These are phyloP conservation scores for Dermatophagoides farinae DNA, from an alignment of 1,140 invertebrate species.

Conservation along the genomic window DNA sequence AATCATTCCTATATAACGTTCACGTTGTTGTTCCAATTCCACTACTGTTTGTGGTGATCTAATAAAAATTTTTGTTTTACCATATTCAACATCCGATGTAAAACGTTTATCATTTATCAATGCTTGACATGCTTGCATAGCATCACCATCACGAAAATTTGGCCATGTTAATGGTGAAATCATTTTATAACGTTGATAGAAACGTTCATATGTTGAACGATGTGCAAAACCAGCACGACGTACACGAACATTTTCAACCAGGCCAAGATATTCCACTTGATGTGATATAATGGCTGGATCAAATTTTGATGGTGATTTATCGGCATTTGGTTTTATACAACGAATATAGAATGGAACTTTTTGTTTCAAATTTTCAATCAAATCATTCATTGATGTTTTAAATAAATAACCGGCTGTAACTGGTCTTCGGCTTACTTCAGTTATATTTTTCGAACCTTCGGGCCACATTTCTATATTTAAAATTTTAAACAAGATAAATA, in stretches of 20 bases:
- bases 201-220: conserved; percentile 54
- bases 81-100: conserved; percentile 50
- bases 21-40: conserved; percentile 48
- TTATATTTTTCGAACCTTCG: conserved; percentile 43
- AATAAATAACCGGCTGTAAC: conserved; percentile 58
- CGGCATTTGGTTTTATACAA: conserved; percentile 71
- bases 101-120: conserved; percentile 54
- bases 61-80: conserved; percentile 79
- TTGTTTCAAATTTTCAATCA: conserved; percentile 39
- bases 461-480: conserved; percentile 55
- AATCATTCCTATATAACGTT: conserved; percentile 55
- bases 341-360: conserved; percentile 63
- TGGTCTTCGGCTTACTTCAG: conserved; percentile 32
- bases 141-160: conserved; percentile 46
- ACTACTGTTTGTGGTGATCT: conserved; percentile 71
- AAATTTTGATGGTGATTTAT: conserved; percentile 46
- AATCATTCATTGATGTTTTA: conserved; percentile 56
- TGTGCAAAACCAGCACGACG: conserved; percentile 68
- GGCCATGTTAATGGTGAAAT: conserved; percentile 65
- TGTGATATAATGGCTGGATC: conserved; percentile 40
- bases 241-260: conserved; percentile 70
- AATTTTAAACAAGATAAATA: neutral
- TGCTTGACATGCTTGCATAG: conserved; percentile 50
- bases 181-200: conserved; percentile 52
- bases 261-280: conserved; percentile 57